A percentile compares a stretch with the other conserved stretches of the same genome.
Conservation (phyloP, 2,888 invertebrate genomes). For the Perizoma flavofasciatum region DNA sequence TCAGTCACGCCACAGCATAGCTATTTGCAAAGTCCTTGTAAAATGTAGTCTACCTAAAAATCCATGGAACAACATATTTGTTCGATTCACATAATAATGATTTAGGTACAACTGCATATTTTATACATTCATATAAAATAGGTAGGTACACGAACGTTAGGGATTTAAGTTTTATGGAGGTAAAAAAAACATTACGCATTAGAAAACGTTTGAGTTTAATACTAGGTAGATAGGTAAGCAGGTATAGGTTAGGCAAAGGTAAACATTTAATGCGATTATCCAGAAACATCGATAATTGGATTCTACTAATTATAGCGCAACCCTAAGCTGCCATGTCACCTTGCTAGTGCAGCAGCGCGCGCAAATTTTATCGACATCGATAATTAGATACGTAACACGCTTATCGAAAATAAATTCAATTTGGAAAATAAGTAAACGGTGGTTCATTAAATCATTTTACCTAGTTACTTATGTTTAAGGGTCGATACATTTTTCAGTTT, state of each 20-base stretch:
- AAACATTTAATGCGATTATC: neutral
- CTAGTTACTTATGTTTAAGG: too few species aligned
- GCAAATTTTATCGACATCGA: constrained; percentile 33
- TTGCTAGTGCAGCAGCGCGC: constrained; percentile 21
- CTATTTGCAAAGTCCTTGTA: constrained; percentile 40
- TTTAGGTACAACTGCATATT: too few species aligned
- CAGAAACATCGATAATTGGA: constrained; percentile 39
- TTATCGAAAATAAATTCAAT: constrained; percentile 7
- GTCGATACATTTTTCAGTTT: neutral
- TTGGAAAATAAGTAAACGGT: neutral
- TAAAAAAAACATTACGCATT: too few species aligned
- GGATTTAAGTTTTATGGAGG: too few species aligned
- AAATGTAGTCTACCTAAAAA: neutral
- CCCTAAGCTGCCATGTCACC: constrained; percentile 38
- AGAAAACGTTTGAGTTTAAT: too few species aligned
- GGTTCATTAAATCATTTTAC: neutral
- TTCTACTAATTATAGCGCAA: constrained; percentile 36
- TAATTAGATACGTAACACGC: constrained; percentile 12
- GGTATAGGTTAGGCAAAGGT: too few species aligned
- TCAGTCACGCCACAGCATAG: constrained; percentile 41
- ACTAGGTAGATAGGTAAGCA: too few species aligned
- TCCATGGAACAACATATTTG: too few species aligned
- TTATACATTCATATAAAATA: too few species aligned
- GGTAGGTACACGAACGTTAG: too few species aligned
- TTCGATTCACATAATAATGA: too few species aligned